Evolutionary conservation across 2,797 vertebrate genomes (phyloP).

Genomic region (Neosilurus mollespiculum): DNA sequence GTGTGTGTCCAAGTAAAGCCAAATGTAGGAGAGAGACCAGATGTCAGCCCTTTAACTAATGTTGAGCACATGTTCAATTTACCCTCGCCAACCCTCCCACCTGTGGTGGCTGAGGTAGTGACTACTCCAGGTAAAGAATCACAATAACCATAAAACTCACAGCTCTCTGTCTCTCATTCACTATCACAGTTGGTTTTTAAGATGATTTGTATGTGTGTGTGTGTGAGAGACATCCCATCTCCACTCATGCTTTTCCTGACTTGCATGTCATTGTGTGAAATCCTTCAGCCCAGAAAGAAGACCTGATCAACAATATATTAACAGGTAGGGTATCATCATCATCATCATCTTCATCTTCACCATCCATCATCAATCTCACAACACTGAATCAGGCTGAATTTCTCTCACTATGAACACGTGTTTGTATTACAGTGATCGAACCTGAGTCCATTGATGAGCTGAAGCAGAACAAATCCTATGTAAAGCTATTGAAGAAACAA

Average conservation of each 20-base stretch:
- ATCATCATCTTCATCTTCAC: slow-evolving; percentile 16
- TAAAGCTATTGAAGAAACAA: slow-evolving; percentile 82
- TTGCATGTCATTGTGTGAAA: slow-evolving; percentile 42
- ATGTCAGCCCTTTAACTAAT: not conserved
- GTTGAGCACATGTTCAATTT: slow-evolving; percentile 12
- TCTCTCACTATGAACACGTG: not conserved
- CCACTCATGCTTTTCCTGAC: slow-evolving; percentile 27
- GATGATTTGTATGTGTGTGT: slow-evolving; percentile 10
- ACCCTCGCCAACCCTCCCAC: slow-evolving; percentile 3
- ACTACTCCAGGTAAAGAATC: slow-evolving; percentile 63
- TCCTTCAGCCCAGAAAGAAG: slow-evolving; percentile 53
- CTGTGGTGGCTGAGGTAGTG: slow-evolving; percentile 54
- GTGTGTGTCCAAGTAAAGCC: slow-evolving; percentile 53
- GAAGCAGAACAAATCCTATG: slow-evolving; percentile 75
- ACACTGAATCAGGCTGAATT: not conserved
- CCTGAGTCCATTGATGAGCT: slow-evolving; percentile 74
- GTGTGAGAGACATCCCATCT: not conserved
- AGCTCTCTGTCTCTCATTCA: slow-evolving; percentile 20
- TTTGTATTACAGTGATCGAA: slow-evolving; percentile 57
- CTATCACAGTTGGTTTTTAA: too few species aligned
- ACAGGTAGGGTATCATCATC: slow-evolving; percentile 45
- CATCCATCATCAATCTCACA: not conserved
- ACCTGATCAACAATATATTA: slow-evolving; percentile 51
- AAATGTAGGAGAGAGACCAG: slow-evolving; percentile 52
- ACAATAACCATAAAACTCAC: not conserved